Conservation (phyloP, 2,797 vertebrate genomes). For the Acanthis flammea region DNA sequence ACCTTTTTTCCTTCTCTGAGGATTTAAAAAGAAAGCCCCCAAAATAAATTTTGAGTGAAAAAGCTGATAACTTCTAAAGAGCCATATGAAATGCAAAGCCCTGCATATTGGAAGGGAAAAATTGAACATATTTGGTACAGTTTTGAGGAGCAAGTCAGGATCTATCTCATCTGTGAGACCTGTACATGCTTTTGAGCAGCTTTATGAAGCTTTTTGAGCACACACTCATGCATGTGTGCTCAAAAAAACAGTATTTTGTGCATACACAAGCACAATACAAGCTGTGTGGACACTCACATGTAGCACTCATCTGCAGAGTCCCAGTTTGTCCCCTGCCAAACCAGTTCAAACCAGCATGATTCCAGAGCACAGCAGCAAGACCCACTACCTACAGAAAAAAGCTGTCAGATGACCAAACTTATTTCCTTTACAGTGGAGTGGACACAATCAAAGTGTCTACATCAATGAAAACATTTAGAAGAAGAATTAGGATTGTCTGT, state of each 20-base stretch:
- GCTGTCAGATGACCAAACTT: neutral
- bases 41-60: conserved; percentile 26
- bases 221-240: neutral
- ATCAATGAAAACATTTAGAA: neutral
- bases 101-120: neutral
- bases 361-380: neutral
- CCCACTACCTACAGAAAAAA: neutral
- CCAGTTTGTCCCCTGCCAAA: neutral
- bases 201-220: neutral
- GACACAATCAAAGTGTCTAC: neutral
- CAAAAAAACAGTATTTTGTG: neutral
- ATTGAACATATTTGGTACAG: neutral
- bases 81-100: neutral
- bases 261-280: neutral
- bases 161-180: neutral
- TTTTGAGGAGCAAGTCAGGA: neutral
- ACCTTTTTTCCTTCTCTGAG: neutral
- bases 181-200: neutral
- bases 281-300: neutral
- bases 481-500: neutral
- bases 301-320: neutral
- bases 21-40: conserved; percentile 2
- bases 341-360: neutral
- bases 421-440: neutral
- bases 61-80: neutral